These are phyloP conservation scores for Platysternon megacephalum DNA, from an alignment of 2,113 vertebrate species.

Conservation along the genomic window DNA sequence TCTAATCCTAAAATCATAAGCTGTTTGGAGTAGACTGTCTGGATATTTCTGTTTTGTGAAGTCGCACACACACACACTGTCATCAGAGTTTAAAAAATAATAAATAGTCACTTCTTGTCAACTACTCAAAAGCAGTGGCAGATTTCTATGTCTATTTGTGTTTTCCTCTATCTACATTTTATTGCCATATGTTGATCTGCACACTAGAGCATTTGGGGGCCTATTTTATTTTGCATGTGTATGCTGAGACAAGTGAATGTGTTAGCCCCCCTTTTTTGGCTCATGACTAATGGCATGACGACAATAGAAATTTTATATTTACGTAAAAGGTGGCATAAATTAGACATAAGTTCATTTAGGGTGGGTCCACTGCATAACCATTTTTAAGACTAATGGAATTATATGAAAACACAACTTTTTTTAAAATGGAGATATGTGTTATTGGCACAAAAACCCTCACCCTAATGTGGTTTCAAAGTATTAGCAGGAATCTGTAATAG, in stretches of 20 bases:
- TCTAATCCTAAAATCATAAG: background rate
- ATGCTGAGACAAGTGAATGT: conserved; percentile 45
- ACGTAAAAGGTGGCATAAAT: background rate
- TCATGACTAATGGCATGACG: conserved; percentile 22
- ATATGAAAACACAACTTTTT: conserved; percentile 15
- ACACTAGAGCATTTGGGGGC: background rate
- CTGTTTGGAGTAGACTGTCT: background rate
- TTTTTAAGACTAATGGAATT: conserved; percentile 28
- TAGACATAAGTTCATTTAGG: conserved; percentile 56
- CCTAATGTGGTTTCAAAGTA: background rate
- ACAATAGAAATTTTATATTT: conserved; percentile 51
- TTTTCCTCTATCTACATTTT: conserved; percentile 38
- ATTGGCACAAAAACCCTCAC: background rate
- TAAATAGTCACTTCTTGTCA: background rate
- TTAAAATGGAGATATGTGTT: background rate
- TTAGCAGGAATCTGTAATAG: conserved; percentile 26
- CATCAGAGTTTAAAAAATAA: background rate
- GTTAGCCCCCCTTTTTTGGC: conserved; percentile 52
- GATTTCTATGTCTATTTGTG: background rate
- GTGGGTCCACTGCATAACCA: conserved; percentile 22
- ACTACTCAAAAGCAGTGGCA: background rate
- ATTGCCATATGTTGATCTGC: background rate
- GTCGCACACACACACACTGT: background rate
- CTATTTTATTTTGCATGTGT: conserved; percentile 32
- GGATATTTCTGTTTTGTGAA: background rate